Evolutionary conservation across 2,888 invertebrate species (phyloP).

Genomic region (Idaea dimidiata): DNA sequence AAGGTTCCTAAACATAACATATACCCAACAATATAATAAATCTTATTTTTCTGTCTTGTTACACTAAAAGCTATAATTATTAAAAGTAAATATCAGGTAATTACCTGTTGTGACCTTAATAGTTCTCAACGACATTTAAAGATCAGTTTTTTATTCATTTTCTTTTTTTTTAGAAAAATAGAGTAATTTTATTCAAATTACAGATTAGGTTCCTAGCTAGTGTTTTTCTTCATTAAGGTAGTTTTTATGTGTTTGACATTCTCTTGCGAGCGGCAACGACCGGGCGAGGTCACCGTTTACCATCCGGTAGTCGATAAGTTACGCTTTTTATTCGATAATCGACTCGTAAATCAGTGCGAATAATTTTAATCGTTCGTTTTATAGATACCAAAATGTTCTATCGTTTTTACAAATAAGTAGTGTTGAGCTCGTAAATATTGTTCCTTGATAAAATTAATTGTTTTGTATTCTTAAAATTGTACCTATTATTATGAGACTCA

Average conservation of each 20-base stretch:
- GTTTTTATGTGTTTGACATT: slow-evolving; percentile 54
- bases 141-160: slow-evolving; percentile 4
- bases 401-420: neutral
- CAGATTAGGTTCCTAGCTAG: slow-evolving; percentile 7
- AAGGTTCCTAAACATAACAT: neutral
- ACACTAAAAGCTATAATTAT: neutral
- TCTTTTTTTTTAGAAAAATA: slow-evolving; percentile 7
- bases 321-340: slow-evolving; percentile 41
- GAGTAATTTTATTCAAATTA: neutral
- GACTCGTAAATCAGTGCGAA: slow-evolving; percentile 23
- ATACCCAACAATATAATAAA: neutral
- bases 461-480: neutral
- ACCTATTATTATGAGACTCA: neutral
- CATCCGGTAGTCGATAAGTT: slow-evolving; percentile 49
- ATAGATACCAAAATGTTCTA: slow-evolving; percentile 5
- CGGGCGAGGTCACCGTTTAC: slow-evolving; percentile 55
- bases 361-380: slow-evolving; percentile 19
- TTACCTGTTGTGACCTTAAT: neutral
- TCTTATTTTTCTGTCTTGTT: neutral
- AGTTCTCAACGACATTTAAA: neutral
- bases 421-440: neutral
- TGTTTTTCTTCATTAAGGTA: slow-evolving; percentile 33
- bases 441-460: neutral
- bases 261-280: slow-evolving; percentile 58
- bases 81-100: neutral